Percentiles rank a stretch among this genome's conserved stretches.
Evolutionary conservation across 2,113 vertebrate species (phyloP).

Genomic region (Falco punctatus): DNA sequence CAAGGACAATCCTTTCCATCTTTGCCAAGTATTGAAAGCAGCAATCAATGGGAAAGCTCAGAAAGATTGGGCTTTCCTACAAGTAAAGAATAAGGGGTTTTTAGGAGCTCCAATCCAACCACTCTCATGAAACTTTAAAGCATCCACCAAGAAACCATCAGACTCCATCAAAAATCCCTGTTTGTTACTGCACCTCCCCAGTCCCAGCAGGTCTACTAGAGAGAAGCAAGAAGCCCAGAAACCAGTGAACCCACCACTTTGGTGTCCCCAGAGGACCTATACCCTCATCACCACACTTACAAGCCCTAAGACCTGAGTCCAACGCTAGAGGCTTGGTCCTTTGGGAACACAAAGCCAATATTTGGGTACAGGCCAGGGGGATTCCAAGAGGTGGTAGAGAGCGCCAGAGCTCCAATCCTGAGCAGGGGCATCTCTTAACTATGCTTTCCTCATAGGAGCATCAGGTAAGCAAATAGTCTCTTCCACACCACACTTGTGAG

Average conservation of each 20-base stretch:
- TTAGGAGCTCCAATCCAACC: neutral
- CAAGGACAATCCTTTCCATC: neutral
- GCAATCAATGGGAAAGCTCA: neutral
- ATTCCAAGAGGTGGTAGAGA: neutral
- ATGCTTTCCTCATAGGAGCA: neutral
- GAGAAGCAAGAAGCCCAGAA: neutral
- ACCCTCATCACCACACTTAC: neutral
- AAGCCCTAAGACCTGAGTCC: neutral
- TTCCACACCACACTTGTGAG: neutral
- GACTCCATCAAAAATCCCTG: neutral
- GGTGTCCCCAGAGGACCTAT: neutral
- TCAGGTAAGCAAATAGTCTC: neutral
- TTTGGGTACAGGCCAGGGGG: accelerated
- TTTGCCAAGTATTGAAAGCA: neutral
- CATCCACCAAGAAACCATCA: neutral
- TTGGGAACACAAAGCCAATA: neutral
- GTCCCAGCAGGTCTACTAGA: neutral
- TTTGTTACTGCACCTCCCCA: neutral
- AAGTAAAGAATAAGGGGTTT: neutral
- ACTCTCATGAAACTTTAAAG: neutral
- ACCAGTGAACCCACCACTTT: neutral
- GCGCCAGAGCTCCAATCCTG: neutral
- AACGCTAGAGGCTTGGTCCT: neutral
- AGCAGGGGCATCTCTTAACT: neutral
- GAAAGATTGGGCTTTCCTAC: neutral